These are phyloP conservation scores for Oryctes rhinoceros DNA, from an alignment of 1,140 invertebrate species.

Conservation along the genomic window DNA sequence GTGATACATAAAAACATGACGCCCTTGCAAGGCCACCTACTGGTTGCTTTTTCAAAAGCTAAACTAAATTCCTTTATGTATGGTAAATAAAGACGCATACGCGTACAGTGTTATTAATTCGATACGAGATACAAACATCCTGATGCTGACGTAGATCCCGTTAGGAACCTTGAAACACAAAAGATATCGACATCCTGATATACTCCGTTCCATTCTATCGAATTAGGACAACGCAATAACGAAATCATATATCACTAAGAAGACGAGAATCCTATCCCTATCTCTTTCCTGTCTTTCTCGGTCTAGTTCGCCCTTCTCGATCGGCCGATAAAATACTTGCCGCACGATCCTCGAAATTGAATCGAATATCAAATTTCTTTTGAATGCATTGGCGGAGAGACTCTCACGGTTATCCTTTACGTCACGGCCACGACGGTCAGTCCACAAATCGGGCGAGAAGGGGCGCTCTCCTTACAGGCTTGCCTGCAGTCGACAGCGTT, in stretches of 20 bases:
- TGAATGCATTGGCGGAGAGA: conserved; percentile 12
- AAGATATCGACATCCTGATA: neutral
- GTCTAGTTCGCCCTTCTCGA: neutral
- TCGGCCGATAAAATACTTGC: conserved; percentile 6
- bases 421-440: conserved; percentile 19
- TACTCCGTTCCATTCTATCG: neutral
- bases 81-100: too few species aligned
- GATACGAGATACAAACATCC: neutral
- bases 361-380: conserved; percentile 41
- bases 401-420: conserved; percentile 28
- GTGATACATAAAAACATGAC: too few species aligned
- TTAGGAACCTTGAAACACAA: neutral
- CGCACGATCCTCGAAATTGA: conserved; percentile 27
- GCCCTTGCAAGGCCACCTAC: too few species aligned
- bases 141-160: neutral
- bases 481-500: conserved; percentile 23
- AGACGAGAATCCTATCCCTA: neutral
- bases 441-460: conserved; percentile 24
- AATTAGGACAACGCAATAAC: conserved; percentile 19
- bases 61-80: too few species aligned
- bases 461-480: neutral
- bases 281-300: neutral
- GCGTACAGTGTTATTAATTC: too few species aligned
- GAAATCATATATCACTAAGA: conserved; percentile 25
- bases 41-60: too few species aligned